Evolutionary conservation across 1,140 invertebrate genomes (phyloP).

Genomic region (Zaprionus tsacasi): DNA sequence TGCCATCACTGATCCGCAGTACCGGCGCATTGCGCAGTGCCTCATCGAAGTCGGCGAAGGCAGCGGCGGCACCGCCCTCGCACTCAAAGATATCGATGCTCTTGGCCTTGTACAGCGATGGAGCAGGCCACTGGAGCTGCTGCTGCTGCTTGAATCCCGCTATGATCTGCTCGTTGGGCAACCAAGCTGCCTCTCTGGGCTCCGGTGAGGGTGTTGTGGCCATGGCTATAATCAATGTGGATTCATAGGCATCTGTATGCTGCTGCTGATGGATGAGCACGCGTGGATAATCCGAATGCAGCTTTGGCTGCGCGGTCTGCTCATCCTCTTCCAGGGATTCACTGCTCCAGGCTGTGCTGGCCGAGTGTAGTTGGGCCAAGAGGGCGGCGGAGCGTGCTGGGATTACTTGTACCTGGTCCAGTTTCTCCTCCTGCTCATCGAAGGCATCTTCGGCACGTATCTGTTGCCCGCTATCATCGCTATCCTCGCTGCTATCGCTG

Average conservation of each 20-base stretch:
- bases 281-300: constrained; percentile 57
- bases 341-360: constrained; percentile 66
- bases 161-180: constrained; percentile 71
- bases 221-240: constrained; percentile 78
- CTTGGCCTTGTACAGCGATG: constrained; percentile 71
- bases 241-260: constrained; percentile 74
- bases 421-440: neutral
- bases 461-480: constrained; percentile 50
- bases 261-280: constrained; percentile 82
- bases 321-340: constrained; percentile 66
- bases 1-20: constrained; percentile 51
- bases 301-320: neutral
- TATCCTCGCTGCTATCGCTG: constrained; percentile 57
- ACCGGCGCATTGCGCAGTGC: constrained; percentile 73
- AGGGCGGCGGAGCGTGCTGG: constrained; percentile 38
- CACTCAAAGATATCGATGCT: constrained; percentile 80
- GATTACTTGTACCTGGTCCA: neutral
- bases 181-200: constrained; percentile 42
- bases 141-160: constrained; percentile 53
- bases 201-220: constrained; percentile 38
- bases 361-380: constrained; percentile 48
- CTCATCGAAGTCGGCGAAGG: constrained; percentile 82
- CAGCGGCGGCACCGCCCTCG: constrained; percentile 37
- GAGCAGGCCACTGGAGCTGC: constrained; percentile 40
- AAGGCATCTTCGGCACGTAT: constrained; percentile 57